Conservation (phyloP, 92 coral and sea anemone species). For the Phymanthus crucifer region DNA sequence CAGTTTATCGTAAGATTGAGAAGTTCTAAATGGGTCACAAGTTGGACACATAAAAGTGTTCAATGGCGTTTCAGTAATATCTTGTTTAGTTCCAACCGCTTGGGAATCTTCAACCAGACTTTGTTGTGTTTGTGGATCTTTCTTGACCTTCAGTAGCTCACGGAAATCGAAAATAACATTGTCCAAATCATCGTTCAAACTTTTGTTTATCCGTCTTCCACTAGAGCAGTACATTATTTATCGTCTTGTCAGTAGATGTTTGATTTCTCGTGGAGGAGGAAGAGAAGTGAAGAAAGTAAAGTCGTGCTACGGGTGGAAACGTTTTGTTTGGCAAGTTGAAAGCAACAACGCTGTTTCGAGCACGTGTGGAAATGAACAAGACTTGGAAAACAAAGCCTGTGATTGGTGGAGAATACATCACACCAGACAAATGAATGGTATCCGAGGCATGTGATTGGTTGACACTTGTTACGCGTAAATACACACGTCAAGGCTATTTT, state of each 20-base stretch:
- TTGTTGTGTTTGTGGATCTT: conserved; percentile 50
- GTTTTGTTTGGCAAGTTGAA: conserved; percentile 48
- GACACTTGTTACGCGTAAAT: conserved; percentile 55
- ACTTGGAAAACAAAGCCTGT: conserved; percentile 51
- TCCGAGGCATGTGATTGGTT: conserved; percentile 53
- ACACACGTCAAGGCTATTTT: conserved; percentile 68
- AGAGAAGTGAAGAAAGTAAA: neutral
- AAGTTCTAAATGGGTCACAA: conserved; percentile 77
- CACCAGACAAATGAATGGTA: conserved; percentile 47
- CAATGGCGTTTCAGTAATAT: conserved; percentile 39
- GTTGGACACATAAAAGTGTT: conserved; percentile 78
- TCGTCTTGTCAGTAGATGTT: neutral
- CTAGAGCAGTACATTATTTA: conserved; percentile 56
- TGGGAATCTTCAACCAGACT: conserved; percentile 16
- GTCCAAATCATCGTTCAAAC: conserved; percentile 59
- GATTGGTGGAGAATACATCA: conserved; percentile 63
- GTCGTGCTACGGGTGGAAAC: conserved; percentile 27
- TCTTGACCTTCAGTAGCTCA: conserved; percentile 77
- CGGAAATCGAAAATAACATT: conserved; percentile 78
- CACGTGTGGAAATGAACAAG: conserved; percentile 71
- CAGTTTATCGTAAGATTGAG: conserved; percentile 69
- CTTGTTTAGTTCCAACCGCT: conserved; percentile 3
- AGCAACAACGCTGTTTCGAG: conserved; percentile 63
- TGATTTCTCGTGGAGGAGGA: neutral
- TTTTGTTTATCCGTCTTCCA: conserved; percentile 64